Base-by-base conservation (phyloP, 2,797 vertebrate species). In the Coluber constrictor region DNA sequence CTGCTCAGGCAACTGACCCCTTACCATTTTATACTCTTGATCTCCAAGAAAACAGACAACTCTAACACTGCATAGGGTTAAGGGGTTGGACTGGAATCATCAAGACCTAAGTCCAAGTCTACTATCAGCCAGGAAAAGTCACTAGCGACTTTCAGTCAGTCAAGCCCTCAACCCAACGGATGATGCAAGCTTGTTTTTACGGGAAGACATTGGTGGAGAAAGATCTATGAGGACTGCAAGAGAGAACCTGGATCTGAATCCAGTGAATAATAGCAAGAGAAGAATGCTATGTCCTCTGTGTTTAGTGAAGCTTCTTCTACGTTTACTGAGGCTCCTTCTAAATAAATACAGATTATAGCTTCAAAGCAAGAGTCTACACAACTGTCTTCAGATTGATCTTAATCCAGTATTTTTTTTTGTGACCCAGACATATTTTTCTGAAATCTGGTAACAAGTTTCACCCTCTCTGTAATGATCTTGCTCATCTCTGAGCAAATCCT, bases 401-500 rank as follows among this genome's bases (percentile, higher is more conserved):
- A 47, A 79, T 88, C 63, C 87, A 9, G 16, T 27, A 47, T 66
- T 88, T 87, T n/a, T 88, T 54, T 54, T 9, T 79, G 37, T 32
- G 13, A 16, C 20, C 70, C 20, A 51, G 20, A 23, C 9, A 11
- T 61, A 13, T 37, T 20, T 61, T 37, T 57, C 63, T 54, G 74
- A 37, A 27, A 43, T 57, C 27, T 70, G 89, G 70, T 91, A 90
- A 55, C 37, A 59, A 87, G 74, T 23, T 86, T 90, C 87, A 90
- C 88, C 54, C 79, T n/a, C 55, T 60, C 70, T 4, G 16, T 87
- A 87, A 90, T 9, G 56, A 90, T 3, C 54, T 95, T 94, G 93
- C 92, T 95, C 86, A n/a, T 87, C 93, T 86, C 89, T 66, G 79
- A 93, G 60, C 93, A 95, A 93, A 91, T n/a, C 90, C 57, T 55